Percentiles rank a stretch among this genome's conserved stretches.
These are phyloP conservation scores for Buceros bicornis DNA, from an alignment of 2,797 vertebrate species.

Conservation along the genomic window DNA sequence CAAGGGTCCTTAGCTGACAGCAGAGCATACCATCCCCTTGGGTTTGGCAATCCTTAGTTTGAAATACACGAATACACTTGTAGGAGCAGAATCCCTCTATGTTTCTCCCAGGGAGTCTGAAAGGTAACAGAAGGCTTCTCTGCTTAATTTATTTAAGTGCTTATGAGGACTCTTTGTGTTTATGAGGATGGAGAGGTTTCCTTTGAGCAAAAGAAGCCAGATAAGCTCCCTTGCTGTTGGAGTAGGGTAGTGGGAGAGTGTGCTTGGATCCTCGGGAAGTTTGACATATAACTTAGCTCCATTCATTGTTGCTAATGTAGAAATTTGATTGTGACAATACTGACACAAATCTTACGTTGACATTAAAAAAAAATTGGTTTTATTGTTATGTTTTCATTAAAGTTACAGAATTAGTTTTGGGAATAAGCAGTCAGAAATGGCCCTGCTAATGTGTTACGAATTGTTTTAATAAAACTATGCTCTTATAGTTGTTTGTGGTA, in stretches of 20 bases:
- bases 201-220: neutral
- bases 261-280: neutral
- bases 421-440: neutral
- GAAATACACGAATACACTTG: neutral
- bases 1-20: slow-evolving; percentile 11
- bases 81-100: neutral
- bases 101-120: neutral
- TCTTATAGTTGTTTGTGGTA: neutral
- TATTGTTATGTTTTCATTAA: neutral
- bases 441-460: neutral
- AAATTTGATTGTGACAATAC: neutral
- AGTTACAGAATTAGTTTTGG: neutral
- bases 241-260: neutral
- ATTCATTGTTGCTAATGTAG: neutral
- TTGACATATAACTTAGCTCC: neutral
- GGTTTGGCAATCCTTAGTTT: neutral
- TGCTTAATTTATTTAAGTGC: neutral
- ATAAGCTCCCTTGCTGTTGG: neutral
- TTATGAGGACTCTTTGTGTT: neutral
- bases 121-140: slow-evolving; percentile 2
- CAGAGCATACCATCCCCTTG: neutral
- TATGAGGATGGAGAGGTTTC: neutral
- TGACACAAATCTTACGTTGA: neutral
- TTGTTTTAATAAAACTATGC: neutral
- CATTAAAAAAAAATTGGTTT: neutral